Conservation (phyloP, 1,140 invertebrate genomes). For the Drosophila bocki region DNA sequence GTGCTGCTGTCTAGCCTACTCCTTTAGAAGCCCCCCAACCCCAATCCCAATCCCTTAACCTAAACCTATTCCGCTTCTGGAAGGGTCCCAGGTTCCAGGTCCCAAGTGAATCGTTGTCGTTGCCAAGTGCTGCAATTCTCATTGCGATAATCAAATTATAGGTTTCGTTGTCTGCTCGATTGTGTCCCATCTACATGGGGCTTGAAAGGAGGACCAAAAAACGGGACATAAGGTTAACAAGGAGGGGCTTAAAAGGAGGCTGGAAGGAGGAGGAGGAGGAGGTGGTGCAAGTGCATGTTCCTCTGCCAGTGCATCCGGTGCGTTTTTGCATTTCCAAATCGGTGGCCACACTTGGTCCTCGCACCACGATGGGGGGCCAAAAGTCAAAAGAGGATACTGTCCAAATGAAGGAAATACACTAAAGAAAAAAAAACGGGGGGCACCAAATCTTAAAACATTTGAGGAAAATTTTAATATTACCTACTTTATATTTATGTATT, state of each 20-base stretch:
- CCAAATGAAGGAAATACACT: constrained; percentile 1
- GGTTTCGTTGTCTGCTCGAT: constrained; percentile 64
- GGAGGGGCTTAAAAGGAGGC: background rate
- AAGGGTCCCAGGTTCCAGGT: constrained; percentile 11
- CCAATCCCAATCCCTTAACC: background rate
- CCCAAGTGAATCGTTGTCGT: constrained; percentile 46
- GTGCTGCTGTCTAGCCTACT: background rate
- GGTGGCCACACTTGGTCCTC: constrained; percentile 40
- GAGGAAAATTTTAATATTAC: no score
- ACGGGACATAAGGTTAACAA: background rate
- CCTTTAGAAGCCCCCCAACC: background rate
- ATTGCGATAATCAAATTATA: constrained; percentile 84
- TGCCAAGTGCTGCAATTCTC: constrained; percentile 76
- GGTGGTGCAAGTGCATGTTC: constrained; percentile 5
- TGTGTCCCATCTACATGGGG: constrained; percentile 8
- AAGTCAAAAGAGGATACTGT: constrained; percentile 3
- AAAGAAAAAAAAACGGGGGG: no score
- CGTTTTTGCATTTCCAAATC: constrained; percentile 38
- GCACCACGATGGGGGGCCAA: background rate
- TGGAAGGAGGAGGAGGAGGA: background rate
- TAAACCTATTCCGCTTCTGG: background rate
- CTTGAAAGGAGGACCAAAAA: background rate
- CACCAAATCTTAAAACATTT: no score
- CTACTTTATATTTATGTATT: no score
- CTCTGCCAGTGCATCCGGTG: constrained; percentile 48